phyloP scores from a whole-genome alignment of 2,888 invertebrate species.

The Dolichopus griseipennis region DNA sequence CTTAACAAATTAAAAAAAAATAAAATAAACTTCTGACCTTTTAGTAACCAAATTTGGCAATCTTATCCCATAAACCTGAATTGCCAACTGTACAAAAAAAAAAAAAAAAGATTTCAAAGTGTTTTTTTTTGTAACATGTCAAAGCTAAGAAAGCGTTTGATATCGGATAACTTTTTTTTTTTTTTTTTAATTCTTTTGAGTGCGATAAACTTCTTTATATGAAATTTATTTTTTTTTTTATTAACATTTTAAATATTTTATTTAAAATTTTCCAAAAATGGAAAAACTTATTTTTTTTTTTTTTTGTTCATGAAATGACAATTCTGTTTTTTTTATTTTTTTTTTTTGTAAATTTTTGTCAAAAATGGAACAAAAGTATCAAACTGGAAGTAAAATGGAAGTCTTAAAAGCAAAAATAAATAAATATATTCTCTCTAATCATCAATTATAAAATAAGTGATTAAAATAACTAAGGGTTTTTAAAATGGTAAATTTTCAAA shows the following conservation, averaged over 20 bases:
- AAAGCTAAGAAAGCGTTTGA: neutral
- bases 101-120: too few species aligned
- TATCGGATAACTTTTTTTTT: neutral
- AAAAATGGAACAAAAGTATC: neutral
- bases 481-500: too few species aligned
- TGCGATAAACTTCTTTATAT: conserved; percentile 6
- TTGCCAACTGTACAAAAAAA: neutral
- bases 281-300: neutral
- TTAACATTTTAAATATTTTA: neutral
- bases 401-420: neutral
- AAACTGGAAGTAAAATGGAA: neutral
- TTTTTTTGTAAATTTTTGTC: neutral
- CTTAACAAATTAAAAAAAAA: too few species aligned
- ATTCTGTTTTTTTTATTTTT: neutral
- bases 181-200: neutral
- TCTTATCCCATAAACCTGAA: conserved; percentile 6
- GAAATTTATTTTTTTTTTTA: neutral
- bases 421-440: too few species aligned
- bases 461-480: too few species aligned
- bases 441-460: too few species aligned
- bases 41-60: neutral
- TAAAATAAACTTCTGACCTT: neutral
- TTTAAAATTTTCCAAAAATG: conserved; percentile 1
- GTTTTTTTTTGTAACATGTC: neutral
- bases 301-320: neutral